A percentile compares a stretch with the other conserved stretches of the same genome.
Evolutionary conservation across 2,113 vertebrate species (phyloP).

Genomic region (Mormyrus lacerda): DNA sequence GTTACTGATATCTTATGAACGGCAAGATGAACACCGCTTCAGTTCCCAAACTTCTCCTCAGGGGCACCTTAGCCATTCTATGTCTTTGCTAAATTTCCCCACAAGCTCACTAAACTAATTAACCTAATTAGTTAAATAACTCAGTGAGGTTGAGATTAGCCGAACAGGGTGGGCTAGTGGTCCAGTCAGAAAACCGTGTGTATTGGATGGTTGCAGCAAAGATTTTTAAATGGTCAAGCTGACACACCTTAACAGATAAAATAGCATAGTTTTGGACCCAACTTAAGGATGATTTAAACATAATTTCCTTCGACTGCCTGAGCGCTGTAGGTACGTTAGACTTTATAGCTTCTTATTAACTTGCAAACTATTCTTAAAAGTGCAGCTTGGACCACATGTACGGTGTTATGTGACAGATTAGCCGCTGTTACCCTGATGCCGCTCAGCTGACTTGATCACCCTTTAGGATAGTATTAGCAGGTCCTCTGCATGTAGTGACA

Average conservation of each 20-base stretch:
- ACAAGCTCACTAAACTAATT: background rate
- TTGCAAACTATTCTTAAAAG: background rate
- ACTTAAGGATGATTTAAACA: background rate
- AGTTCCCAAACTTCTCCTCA: background rate
- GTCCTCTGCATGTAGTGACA: background rate
- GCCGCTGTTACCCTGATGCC: background rate
- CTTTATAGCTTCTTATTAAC: background rate
- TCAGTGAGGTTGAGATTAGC: background rate
- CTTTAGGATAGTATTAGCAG: background rate
- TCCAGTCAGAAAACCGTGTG: too few species aligned
- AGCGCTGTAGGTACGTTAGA: background rate
- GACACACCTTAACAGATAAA: background rate
- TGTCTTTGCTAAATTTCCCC: background rate
- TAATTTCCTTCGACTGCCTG: background rate
- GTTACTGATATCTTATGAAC: background rate
- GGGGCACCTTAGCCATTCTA: background rate
- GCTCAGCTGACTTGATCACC: background rate
- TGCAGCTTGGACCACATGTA: background rate
- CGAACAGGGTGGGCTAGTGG: background rate
- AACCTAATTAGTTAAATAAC: background rate
- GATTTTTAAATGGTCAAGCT: background rate
- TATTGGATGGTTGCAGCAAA: background rate
- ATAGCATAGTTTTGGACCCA: background rate
- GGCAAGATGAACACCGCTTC: too few species aligned
- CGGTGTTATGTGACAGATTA: background rate